A percentile compares a stretch with the other conserved stretches of the same genome.
Evolutionary conservation across 2,797 vertebrate species (phyloP).

Genomic region (Falco novaeseelandiae): DNA sequence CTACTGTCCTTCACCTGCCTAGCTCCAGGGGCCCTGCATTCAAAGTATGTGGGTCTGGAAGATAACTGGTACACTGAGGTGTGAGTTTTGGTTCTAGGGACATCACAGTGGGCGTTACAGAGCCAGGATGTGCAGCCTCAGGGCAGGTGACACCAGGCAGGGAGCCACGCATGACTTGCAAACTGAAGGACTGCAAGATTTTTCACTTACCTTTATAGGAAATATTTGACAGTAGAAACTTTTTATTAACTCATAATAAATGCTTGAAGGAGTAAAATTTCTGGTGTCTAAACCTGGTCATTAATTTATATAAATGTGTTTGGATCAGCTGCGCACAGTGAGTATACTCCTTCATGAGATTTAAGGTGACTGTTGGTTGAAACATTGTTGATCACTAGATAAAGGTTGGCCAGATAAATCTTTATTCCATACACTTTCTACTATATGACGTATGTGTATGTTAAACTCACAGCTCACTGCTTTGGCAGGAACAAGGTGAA

Average conservation of each 20-base stretch:
- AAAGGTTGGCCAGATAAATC: not conserved
- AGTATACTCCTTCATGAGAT: not conserved
- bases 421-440: not conserved
- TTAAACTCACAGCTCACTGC: not conserved
- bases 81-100: not conserved
- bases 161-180: accelerated
- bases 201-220: not conserved
- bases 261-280: not conserved
- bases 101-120: not conserved
- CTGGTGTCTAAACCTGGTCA: not conserved
- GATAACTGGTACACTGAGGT: not conserved
- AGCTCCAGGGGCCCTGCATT: not conserved
- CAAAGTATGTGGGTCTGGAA: not conserved
- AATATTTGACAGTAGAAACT: not conserved
- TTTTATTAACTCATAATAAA: not conserved
- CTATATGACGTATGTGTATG: accelerated
- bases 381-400: not conserved
- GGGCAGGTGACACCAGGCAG: not conserved
- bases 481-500: not conserved
- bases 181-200: not conserved
- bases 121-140: not conserved
- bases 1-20: not conserved
- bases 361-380: not conserved
- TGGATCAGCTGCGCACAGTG: not conserved
- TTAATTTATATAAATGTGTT: not conserved